These are phyloP conservation scores for Sternotherus odoratus DNA, from an alignment of 2,797 vertebrate genomes.

Conservation along the genomic window DNA sequence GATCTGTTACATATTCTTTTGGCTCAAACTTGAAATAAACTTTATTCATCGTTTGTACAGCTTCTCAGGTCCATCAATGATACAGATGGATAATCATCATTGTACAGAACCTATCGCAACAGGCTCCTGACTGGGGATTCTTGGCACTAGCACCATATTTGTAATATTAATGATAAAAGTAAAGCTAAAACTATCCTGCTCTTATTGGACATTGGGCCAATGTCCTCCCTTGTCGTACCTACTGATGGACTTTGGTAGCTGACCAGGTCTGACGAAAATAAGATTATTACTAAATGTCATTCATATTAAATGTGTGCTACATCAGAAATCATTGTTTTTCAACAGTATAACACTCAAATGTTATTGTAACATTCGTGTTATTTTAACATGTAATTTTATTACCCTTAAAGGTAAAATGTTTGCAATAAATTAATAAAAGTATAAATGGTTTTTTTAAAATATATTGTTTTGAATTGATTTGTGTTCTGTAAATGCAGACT, in stretches of 20 bases:
- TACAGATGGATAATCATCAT: background rate
- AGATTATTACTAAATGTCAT: background rate
- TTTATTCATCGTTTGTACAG: background rate
- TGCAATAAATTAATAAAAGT: background rate
- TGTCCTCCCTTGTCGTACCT: background rate
- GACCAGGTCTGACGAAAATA: background rate
- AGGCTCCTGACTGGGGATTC: background rate
- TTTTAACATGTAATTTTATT: background rate
- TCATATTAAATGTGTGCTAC: too few species aligned
- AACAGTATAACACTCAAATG: background rate
- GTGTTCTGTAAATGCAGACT: background rate
- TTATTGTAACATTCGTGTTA: background rate
- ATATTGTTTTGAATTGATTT: background rate
- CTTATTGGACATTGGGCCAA: background rate
- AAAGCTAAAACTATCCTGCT: background rate
- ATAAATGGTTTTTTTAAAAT: background rate
- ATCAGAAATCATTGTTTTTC: background rate
- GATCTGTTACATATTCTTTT: background rate
- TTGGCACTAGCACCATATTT: background rate
- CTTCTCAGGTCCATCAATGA: background rate
- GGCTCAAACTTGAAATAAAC: background rate
- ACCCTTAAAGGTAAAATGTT: background rate
- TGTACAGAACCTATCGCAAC: background rate
- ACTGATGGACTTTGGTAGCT: background rate
- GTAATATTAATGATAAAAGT: background rate